Conservation (phyloP, 1,140 invertebrate genomes). For the Drosophila lacertosa region DNA sequence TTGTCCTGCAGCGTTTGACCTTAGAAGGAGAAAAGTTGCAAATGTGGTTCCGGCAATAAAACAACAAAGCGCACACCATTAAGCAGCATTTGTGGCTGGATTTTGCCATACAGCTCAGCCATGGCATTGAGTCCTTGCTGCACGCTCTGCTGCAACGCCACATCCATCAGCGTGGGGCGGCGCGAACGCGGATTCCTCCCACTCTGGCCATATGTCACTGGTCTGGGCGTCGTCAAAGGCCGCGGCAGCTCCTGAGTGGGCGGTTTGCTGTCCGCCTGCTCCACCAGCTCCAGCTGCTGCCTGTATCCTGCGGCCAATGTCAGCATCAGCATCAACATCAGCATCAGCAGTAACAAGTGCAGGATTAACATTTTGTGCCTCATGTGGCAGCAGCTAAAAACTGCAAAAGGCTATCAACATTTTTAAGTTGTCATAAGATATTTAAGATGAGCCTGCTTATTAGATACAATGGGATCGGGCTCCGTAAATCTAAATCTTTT, state of each 20-base stretch:
- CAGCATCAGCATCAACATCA: slow-evolving; percentile 29
- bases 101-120: slow-evolving; percentile 72
- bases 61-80: slow-evolving; percentile 67
- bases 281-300: slow-evolving; percentile 8
- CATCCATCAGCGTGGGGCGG: slow-evolving; percentile 74
- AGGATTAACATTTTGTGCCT: slow-evolving; percentile 41
- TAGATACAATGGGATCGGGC: too few species aligned
- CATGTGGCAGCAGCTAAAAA: slow-evolving; percentile 45
- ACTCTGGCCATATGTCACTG: slow-evolving; percentile 1
- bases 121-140: slow-evolving; percentile 79
- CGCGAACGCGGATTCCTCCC: slow-evolving; percentile 58
- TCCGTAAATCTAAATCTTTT: too few species aligned
- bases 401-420: neutral
- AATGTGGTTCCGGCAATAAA: slow-evolving; percentile 14
- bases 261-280: slow-evolving; percentile 38
- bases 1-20: slow-evolving; percentile 77
- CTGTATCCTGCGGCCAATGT: neutral
- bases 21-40: slow-evolving; percentile 29
- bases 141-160: slow-evolving; percentile 76
- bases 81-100: slow-evolving; percentile 77
- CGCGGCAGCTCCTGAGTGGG: slow-evolving; percentile 62
- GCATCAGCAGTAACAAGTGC: slow-evolving; percentile 26
- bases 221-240: slow-evolving; percentile 32
- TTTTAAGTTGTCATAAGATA: slow-evolving; percentile 17
- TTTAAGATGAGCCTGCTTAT: neutral